Percentiles rank a stretch among this genome's conserved stretches.
Evolutionary conservation across 1,140 invertebrate genomes (phyloP).

Genomic region (Aphelenchoides besseyi): DNA sequence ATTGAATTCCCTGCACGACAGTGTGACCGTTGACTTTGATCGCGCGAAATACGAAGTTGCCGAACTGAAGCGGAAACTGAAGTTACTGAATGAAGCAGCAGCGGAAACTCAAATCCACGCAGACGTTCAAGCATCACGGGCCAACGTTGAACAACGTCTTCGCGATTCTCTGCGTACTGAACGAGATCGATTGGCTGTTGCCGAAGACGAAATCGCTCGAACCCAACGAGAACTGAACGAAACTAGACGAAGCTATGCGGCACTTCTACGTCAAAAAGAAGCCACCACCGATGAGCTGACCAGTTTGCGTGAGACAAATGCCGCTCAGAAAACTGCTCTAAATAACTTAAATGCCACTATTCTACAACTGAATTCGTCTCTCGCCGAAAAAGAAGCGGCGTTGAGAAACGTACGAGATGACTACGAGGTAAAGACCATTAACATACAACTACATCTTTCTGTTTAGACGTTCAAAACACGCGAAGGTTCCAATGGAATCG

Average conservation of each 20-base stretch:
- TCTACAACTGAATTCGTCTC: slow-evolving; percentile 45
- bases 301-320: slow-evolving; percentile 41
- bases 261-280: slow-evolving; percentile 34
- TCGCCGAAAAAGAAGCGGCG: slow-evolving; percentile 54
- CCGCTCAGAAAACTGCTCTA: slow-evolving; percentile 44
- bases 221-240: slow-evolving; percentile 34
- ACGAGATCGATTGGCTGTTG: not conserved
- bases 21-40: slow-evolving; percentile 16
- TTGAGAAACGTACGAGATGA: slow-evolving; percentile 48
- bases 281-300: slow-evolving; percentile 40
- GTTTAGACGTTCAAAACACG: slow-evolving; percentile 46
- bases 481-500: slow-evolving; percentile 18
- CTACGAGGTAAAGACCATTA: slow-evolving; percentile 42
- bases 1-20: not conserved
- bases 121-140: not conserved
- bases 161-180: not conserved
- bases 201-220: not conserved
- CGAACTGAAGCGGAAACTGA: slow-evolving; percentile 40
- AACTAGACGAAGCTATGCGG: slow-evolving; percentile 29
- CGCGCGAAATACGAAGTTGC: slow-evolving; percentile 8
- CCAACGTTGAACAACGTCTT: not conserved
- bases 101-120: not conserved
- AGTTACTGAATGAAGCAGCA: not conserved
- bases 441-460: slow-evolving; percentile 20
- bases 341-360: slow-evolving; percentile 45